Conservation (phyloP, 2,113 vertebrate genomes). For the Saccopteryx bilineata region DNA sequence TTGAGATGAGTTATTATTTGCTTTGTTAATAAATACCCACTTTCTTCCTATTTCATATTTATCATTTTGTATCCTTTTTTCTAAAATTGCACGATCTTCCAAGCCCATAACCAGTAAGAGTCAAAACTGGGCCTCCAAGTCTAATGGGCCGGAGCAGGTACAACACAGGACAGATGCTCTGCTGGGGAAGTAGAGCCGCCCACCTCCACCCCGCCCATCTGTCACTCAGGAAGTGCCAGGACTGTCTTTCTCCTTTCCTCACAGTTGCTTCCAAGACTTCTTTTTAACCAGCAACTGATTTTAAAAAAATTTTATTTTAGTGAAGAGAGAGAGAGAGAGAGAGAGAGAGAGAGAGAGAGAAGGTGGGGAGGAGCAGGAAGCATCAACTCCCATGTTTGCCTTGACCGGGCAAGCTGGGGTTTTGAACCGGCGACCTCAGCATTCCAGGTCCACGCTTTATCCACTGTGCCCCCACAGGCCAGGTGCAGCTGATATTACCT, state of each 20-base stretch:
- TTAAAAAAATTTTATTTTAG: too few relatives aligned
- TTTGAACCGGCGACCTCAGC: too few relatives aligned
- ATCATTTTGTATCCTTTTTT: background rate
- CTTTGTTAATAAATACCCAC: background rate
- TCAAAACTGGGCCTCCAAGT: background rate
- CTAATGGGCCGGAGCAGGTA: background rate
- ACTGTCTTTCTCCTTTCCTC: background rate
- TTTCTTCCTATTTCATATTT: background rate
- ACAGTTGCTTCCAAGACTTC: background rate
- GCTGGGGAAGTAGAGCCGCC: background rate
- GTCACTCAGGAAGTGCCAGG: background rate
- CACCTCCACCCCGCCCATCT: background rate
- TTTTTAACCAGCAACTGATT: background rate
- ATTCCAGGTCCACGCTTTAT: too few relatives aligned
- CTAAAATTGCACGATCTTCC: background rate
- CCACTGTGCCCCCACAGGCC: too few relatives aligned
- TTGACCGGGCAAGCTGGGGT: too few relatives aligned
- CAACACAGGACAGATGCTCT: background rate
- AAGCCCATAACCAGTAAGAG: background rate
- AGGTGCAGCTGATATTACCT: background rate
- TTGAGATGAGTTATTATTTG: background rate
- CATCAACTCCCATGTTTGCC: too few relatives aligned
- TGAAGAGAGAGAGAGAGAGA: too few relatives aligned
- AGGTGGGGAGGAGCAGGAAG: too few relatives aligned
- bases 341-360: too few relatives aligned